Evolutionary conservation across 2,113 vertebrate genomes (phyloP).

Genomic region (Zosterops pallidus): DNA sequence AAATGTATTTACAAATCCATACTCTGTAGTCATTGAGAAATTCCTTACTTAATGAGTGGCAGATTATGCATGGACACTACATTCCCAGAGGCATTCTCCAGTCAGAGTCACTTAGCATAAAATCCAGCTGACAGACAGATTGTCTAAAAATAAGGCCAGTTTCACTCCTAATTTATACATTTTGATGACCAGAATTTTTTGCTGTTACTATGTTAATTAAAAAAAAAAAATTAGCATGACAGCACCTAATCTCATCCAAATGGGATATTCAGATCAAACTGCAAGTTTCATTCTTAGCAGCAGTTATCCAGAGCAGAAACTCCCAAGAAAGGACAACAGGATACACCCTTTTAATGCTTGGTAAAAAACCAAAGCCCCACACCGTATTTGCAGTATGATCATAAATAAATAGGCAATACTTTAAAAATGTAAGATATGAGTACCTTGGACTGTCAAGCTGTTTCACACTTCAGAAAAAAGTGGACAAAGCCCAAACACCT

Average conservation of each 20-base stretch:
- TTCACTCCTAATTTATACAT: conserved; percentile 14
- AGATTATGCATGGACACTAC: conserved; percentile 23
- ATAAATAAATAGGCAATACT: conserved; percentile 65
- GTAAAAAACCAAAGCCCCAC: conserved; percentile 43
- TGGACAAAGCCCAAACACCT: background rate
- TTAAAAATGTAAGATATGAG: conserved; percentile 37
- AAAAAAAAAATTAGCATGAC: conserved; percentile 21
- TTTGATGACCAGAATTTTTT: background rate
- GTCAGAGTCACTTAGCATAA: conserved; percentile 30
- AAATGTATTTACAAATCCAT: conserved; percentile 71
- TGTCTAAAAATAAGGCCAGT: conserved; percentile 69
- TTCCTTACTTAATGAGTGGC: conserved; percentile 4
- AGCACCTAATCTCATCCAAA: conserved; percentile 43
- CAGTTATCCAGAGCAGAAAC: conserved; percentile 25
- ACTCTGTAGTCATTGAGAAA: conserved; percentile 41
- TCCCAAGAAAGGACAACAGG: background rate
- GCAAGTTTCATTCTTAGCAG: conserved; percentile 33
- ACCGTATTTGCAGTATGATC: background rate
- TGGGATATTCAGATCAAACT: background rate
- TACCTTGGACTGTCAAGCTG: conserved; percentile 28
- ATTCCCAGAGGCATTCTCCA: conserved; percentile 62
- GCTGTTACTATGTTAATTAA: conserved; percentile 9
- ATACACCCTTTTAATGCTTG: conserved; percentile 18
- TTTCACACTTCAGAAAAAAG: background rate
- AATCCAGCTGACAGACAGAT: conserved; percentile 58